Conservation (phyloP, 2,797 vertebrate genomes). For the Hippocampus kuda region DNA sequence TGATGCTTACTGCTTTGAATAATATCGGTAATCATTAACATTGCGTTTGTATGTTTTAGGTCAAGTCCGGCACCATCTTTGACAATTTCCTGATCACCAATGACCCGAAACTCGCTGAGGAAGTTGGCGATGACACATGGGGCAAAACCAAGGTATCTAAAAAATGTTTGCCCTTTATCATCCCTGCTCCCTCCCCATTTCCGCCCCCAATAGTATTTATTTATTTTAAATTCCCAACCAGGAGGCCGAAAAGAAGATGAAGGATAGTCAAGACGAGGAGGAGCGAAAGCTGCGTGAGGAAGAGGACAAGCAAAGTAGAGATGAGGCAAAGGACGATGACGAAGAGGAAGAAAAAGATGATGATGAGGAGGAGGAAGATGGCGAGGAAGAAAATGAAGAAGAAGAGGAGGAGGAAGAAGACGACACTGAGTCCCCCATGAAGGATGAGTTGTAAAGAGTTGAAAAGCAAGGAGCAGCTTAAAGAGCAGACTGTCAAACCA, state of each 20-base stretch:
- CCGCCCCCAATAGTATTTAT: background rate
- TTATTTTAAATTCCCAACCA: conserved; percentile 19
- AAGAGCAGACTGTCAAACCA: conserved; percentile 34
- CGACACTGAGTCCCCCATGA: conserved; percentile 63
- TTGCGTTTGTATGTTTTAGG: conserved; percentile 49
- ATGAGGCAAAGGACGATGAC: conserved; percentile 59
- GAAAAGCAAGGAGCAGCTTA: conserved; percentile 36
- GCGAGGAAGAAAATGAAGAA: conserved; percentile 33
- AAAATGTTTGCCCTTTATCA: background rate
- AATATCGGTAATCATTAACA: background rate
- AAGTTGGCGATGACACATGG: conserved; percentile 72
- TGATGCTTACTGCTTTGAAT: too few relatives aligned
- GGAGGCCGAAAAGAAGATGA: conserved; percentile 73
- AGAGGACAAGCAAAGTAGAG: conserved; percentile 63
- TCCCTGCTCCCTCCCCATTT: background rate
- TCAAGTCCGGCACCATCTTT: conserved; percentile 79
- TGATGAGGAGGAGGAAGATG: conserved; percentile 38
- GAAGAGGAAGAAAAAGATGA: conserved; percentile 46
- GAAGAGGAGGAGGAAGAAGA: conserved; percentile 56
- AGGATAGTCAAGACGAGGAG: conserved; percentile 67
- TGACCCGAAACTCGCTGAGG: conserved; percentile 74
- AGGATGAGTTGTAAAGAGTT: conserved; percentile 71
- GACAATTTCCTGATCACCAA: conserved; percentile 79
- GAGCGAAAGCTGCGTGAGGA: conserved; percentile 65
- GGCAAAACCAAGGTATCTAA: conserved; percentile 68